These are phyloP conservation scores for Scomber colias DNA, from an alignment of 2,113 vertebrate species.

Conservation along the genomic window DNA sequence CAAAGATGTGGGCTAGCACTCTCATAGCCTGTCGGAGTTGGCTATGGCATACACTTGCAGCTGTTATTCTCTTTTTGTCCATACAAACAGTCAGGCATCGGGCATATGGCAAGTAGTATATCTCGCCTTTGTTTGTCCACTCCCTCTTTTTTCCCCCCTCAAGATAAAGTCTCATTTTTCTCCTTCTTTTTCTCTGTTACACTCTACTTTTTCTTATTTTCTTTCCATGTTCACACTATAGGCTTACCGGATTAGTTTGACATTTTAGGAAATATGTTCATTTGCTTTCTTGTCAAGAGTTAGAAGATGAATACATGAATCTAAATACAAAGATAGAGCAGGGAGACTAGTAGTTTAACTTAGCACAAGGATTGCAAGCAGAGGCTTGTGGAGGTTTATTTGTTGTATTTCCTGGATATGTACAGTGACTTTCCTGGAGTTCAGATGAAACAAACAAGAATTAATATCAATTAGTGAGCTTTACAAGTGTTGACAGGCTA, in stretches of 20 bases:
- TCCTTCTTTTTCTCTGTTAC: slow-evolving; percentile 1
- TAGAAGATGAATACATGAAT: not conserved
- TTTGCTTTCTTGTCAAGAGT: not conserved
- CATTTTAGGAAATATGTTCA: not conserved
- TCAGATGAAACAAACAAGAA: not conserved
- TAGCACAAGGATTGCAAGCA: not conserved
- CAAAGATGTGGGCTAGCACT: slow-evolving; percentile 40
- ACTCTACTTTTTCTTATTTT: not conserved
- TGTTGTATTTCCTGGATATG: not conserved
- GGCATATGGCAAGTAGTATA: slow-evolving; percentile 10
- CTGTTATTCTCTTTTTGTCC: slow-evolving; percentile 40
- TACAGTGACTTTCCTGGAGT: not conserved
- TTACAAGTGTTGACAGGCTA: not conserved
- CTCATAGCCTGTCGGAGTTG: slow-evolving; percentile 35
- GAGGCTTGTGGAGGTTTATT: not conserved
- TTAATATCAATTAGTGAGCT: not conserved
- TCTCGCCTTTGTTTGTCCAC: slow-evolving; percentile 53
- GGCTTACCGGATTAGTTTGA: not conserved
- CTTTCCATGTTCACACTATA: not conserved
- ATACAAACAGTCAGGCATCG: slow-evolving; percentile 38
- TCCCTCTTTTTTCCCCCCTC: slow-evolving; percentile 17
- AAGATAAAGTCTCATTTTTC: not conserved
- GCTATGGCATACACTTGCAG: slow-evolving; percentile 29
- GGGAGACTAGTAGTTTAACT: not conserved
- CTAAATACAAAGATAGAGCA: not conserved